Base-by-base conservation (phyloP, 2,113 vertebrate genomes). In the Corvus hawaiiensis region DNA sequence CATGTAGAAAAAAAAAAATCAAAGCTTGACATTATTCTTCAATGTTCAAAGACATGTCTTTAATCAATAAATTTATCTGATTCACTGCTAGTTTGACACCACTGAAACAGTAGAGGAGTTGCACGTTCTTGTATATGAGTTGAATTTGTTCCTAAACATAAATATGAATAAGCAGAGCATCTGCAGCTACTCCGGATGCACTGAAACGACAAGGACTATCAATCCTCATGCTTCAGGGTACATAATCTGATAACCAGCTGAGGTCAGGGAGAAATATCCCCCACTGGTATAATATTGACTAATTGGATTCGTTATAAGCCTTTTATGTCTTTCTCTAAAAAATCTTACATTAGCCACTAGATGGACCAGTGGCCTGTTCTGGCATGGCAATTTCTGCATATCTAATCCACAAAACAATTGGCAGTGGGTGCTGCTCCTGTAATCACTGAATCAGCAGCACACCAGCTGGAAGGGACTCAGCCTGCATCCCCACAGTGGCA, bases 221-320 rank as follows among this genome's bases (percentile, higher is more conserved):
- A 92, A 62, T 93, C 76, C 90, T 84, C 21, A 3, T 86, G 93
- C 96, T 94, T 93, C 86, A 91, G 93, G 86, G 49, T 84, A 78
- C 58, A 51, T 90, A 94, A 92, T 93, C 80, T 92, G 86, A 93
- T 66, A 86, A 94, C 76, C 94, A 97, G 73, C 90, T 96, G 94
- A 96, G 86, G 92, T 95, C 90, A 96, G 73, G 73, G 44, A 94
- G 80, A 96, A 93, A 94, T 84, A 81, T 87, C 58, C 44, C 85
- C 90, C 93, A 73, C 37, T 51, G 76, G 80, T 90, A 58, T 89
- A 93, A 90, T 94, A 92, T 55, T 75, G 83, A 75, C 83, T 96
- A 95, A 96, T 92, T 90, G 79, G 93, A 92, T 93, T 93, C 69
- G 84, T 96, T 94, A 94, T 44, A 68, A 78, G 41, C 55, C 33